Evolutionary conservation across 2,113 vertebrate species (phyloP), one percentile per base, ranked within the genome.

Genomic region (Lasiurus cinereus): DNA sequence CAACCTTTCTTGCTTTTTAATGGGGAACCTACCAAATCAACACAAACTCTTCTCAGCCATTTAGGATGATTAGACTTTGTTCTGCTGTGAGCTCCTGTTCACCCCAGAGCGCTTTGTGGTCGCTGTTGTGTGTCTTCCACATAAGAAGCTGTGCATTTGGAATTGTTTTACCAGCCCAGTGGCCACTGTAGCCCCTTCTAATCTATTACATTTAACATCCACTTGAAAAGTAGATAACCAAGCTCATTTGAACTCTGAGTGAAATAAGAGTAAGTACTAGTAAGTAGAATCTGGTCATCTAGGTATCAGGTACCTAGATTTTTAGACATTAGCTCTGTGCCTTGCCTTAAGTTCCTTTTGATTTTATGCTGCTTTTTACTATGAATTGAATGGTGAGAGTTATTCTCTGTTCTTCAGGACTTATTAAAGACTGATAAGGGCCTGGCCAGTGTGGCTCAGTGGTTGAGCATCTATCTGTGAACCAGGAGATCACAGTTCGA

Each of bases 351-450:
- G 66, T 70, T 91, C 52, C 39, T 29, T 82, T 76, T 86, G 52
- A 59, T 64, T 91, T 96, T 72, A 72, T 76, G 64, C 56, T 95
- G 22, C 14, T 90, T 94, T 92, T 50, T 52, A 83, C 82, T 59
- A 6, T 80, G 86, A n/a, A 84, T 59, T 46, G n/a, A 48, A 93
- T 70, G 76, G 77, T 70, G 50, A 83, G 84, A 64, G 29, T 73
- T 67, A 69, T 54, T 93, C 62, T 89, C 0, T 85, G 84, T 82
- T 83, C 39, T 86, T 19, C 29, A 48, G 67, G 33, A 62, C 29
- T 73, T 76, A 33, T 54, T 66, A 59, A 92, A 87, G 77, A 83
- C 59, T 69, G 91, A 43, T 77, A 94, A 87, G 91, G 8, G 59
- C 59, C 59, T 62, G 59, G 22, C 59, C 59, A 0, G 24, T 62